Evolutionary conservation across 2,797 vertebrate genomes (phyloP).

Genomic region (Alfaro cultratus): DNA sequence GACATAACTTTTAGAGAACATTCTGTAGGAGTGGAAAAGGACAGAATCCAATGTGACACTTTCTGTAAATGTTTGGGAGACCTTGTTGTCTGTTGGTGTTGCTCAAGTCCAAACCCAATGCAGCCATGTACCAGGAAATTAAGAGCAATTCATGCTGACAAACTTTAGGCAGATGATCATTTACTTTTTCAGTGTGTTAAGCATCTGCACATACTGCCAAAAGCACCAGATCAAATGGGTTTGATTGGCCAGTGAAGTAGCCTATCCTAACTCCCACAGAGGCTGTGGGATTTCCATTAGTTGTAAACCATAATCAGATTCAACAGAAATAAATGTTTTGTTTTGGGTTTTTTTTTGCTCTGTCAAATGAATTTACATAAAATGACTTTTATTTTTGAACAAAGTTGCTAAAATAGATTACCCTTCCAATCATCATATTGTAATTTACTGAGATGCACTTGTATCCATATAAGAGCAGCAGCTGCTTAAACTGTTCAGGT

Average conservation of each 20-base stretch:
- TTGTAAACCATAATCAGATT: not conserved
- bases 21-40: not conserved
- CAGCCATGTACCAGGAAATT: not conserved
- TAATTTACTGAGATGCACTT: conserved; percentile 17
- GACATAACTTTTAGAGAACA: not conserved
- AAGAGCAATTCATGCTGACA: not conserved
- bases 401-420: not conserved
- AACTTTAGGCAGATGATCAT: not conserved
- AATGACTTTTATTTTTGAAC: not conserved
- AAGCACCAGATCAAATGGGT: not conserved
- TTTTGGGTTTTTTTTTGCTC: not conserved
- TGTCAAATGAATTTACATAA: not conserved
- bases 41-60: not conserved
- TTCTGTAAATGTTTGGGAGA: not conserved
- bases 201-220: not conserved
- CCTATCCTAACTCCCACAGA: not conserved
- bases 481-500: conserved; percentile 35
- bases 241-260: not conserved
- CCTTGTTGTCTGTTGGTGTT: not conserved
- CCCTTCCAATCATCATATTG: not conserved
- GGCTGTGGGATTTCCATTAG: not conserved
- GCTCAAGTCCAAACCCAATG: not conserved
- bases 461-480: conserved; percentile 45
- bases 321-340: not conserved
- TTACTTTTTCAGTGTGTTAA: not conserved